phyloP scores from a whole-genome alignment of 2,888 invertebrate species.

The Drosophila vallismaia region DNA sequence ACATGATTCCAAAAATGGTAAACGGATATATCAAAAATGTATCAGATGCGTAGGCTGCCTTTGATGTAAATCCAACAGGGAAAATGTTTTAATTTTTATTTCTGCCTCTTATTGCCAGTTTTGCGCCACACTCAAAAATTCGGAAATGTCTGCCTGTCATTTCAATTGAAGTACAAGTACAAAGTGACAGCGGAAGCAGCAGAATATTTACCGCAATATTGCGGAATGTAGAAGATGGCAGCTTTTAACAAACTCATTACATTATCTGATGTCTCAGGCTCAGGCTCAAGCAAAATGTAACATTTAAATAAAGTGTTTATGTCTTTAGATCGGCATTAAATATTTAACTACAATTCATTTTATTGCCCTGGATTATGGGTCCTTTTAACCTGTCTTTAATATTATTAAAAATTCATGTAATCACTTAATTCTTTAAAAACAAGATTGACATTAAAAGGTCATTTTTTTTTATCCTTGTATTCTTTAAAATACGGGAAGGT shows the following conservation, averaged over 20 bases:
- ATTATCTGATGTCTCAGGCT: constrained; percentile 1
- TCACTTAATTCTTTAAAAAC: background rate
- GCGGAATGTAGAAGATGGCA: background rate
- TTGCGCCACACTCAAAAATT: background rate
- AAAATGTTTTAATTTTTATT: background rate
- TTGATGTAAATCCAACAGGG: background rate
- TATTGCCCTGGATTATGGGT: background rate
- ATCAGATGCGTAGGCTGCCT: background rate
- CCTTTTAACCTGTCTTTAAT: background rate
- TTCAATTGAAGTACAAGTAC: constrained; percentile 2
- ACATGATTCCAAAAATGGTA: background rate
- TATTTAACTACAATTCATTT: background rate
- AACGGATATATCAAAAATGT: background rate
- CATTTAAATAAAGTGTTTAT: constrained; percentile 3
- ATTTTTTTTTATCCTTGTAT: no score
- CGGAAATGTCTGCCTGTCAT: background rate
- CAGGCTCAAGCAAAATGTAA: background rate
- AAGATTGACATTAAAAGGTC: no score
- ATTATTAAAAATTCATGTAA: background rate
- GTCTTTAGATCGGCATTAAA: background rate
- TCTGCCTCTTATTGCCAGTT: background rate
- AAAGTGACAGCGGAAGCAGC: constrained; percentile 1
- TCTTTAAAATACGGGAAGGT: no score
- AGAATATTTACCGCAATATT: background rate
- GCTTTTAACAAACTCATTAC: constrained; percentile 1